Conservation (phyloP, 2,113 vertebrate genomes). For the Pelodiscus sinensis region DNA sequence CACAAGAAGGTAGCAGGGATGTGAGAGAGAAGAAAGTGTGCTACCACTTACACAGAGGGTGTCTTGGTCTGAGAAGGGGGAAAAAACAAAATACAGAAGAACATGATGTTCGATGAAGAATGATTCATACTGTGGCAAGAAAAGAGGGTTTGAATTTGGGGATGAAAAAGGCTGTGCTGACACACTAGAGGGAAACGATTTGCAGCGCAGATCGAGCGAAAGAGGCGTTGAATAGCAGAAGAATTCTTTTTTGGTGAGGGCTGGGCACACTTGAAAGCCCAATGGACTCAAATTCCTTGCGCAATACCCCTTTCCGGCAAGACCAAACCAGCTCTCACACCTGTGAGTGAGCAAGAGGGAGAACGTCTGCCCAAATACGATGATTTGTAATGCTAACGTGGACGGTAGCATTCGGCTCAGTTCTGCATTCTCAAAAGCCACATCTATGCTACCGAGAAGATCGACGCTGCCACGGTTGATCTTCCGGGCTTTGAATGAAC, state of each 20-base stretch:
- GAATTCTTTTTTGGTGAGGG: neutral
- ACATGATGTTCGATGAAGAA: conserved; percentile 16
- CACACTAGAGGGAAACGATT: conserved; percentile 37
- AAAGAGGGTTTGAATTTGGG: conserved; percentile 57
- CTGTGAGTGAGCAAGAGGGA: neutral
- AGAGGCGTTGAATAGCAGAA: neutral
- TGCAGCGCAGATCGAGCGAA: neutral
- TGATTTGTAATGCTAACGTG: neutral
- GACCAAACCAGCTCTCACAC: neutral
- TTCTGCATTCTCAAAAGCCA: too few relatives aligned
- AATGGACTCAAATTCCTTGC: neutral
- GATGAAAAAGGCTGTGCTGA: conserved; percentile 9
- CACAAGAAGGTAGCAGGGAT: conserved; percentile 40
- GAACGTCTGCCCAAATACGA: neutral
- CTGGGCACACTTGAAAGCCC: rapidly evolving
- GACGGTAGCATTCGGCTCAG: too few relatives aligned
- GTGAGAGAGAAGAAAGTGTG: neutral
- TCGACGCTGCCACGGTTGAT: too few relatives aligned
- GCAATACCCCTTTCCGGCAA: neutral
- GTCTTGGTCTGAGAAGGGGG: conserved; percentile 22
- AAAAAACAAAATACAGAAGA: conserved; percentile 2
- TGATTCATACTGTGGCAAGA: conserved; percentile 36
- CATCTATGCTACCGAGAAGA: too few relatives aligned
- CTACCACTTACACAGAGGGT: conserved; percentile 5
- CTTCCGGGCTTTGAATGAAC: too few relatives aligned